Evolutionary conservation across 2,888 invertebrate genomes (phyloP).

Genomic region (Therioaphis trifolii): DNA sequence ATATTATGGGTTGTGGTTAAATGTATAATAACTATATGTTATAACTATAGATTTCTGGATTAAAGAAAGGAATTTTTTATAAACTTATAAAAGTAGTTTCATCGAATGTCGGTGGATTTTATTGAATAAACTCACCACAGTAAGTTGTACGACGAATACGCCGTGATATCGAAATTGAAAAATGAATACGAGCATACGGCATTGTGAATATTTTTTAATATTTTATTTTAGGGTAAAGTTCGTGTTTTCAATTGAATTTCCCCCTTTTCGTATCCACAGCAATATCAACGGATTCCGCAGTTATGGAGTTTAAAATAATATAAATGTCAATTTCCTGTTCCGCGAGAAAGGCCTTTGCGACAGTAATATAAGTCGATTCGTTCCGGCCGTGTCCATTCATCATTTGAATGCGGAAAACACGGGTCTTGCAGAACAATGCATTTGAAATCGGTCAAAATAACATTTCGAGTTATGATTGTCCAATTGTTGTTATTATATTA

Average conservation of each 20-base stretch:
- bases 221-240: constrained; percentile 44
- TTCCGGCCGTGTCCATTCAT: constrained; percentile 56
- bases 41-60: too few relatives aligned
- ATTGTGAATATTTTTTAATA: constrained; percentile 16
- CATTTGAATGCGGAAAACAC: constrained; percentile 54
- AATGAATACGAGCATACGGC: background rate
- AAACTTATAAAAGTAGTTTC: too few relatives aligned
- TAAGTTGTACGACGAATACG: too few relatives aligned
- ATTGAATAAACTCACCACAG: too few relatives aligned
- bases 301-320: constrained; percentile 59
- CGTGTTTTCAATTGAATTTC: constrained; percentile 22
- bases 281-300: constrained; percentile 44
- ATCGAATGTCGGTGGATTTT: too few relatives aligned
- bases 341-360: constrained; percentile 35
- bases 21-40: too few relatives aligned
- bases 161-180: background rate
- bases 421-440: constrained; percentile 28
- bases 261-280: constrained; percentile 10
- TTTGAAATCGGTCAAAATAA: constrained; percentile 61
- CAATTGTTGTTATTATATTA: constrained; percentile 55
- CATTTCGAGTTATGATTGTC: constrained; percentile 60
- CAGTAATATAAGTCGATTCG: constrained; percentile 43
- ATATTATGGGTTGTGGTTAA: too few relatives aligned
- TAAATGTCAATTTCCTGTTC: constrained; percentile 55
- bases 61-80: too few relatives aligned